Evolutionary conservation across 2,797 vertebrate genomes (phyloP).

Genomic region (Pachyuromys duprasi): DNA sequence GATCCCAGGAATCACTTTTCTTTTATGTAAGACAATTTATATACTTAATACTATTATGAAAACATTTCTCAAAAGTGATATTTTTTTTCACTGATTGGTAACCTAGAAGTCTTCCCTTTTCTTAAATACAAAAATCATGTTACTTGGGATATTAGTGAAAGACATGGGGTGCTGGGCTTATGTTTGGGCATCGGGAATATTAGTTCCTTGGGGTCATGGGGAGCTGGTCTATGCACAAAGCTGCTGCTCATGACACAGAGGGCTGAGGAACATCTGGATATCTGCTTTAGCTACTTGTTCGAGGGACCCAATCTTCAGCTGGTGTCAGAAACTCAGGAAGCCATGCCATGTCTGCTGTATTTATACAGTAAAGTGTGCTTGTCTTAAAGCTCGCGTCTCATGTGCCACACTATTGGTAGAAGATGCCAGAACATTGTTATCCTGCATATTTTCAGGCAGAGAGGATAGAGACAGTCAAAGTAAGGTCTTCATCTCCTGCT

Average conservation of each 20-base stretch:
- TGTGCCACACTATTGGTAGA: no score
- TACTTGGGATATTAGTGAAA: neutral
- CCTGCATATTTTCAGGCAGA: neutral
- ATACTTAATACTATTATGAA: neutral
- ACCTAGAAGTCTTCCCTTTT: neutral
- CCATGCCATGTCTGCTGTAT: neutral
- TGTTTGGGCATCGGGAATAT: neutral
- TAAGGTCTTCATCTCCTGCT: neutral
- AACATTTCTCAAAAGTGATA: neutral
- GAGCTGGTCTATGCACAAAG: neutral
- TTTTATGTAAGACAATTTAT: neutral
- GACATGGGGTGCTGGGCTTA: neutral
- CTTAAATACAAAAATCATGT: neutral
- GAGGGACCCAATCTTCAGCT: no score
- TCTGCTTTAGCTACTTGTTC: neutral
- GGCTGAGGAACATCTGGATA: neutral
- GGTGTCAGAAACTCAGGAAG: neutral
- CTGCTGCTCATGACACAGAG: neutral
- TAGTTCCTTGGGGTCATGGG: neutral
- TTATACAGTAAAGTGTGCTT: neutral
- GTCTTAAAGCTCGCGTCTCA: neutral
- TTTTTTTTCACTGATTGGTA: neutral
- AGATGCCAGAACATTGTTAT: rapidly evolving
- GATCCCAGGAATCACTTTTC: neutral
- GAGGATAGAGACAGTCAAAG: neutral